Base-by-base conservation (phyloP, 2,113 vertebrate genomes). In the Pomatostomus ruficeps region DNA sequence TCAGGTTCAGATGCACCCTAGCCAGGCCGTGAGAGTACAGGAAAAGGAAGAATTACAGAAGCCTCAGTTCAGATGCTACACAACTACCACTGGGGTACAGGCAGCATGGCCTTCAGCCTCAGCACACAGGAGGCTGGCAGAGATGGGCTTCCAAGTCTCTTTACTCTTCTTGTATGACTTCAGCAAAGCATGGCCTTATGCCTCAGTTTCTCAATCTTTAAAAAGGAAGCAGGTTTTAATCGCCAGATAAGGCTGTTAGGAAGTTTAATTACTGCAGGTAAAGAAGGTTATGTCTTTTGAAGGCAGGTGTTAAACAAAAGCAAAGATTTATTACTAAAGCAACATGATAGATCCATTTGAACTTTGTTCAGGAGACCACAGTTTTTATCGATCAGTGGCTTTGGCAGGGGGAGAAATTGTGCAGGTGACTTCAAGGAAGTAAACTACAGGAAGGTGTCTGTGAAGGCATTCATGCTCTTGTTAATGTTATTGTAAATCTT, bases 401-500 rank as follows among this genome's bases (percentile, higher is more conserved):
- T 83, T 93, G 94, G 75, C 79, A 81, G 52, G n/a, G 67, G 82
- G 48, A 93, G 85, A 90, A 91, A 84, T 84, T 71, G 90, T 11
- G 7, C 52, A 28, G 68, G 36, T 92, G 93, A 94, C 92, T 94
- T 95, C 68, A 86, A 65, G 73, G 90, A 84, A 86, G 95, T 96
- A 91, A 96, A 94, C 82, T 86, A 84, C 9, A 46, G 72, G 52
- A 85, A 78, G 76, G 73, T 84, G 55, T 83, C 43, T 88, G 51
- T 93, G 93, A 74, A 95, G 77, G 85, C 85, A 67, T 90, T 93
- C 59, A 55, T 77, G 85, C 29, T 91, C 16, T 77, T 87, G 61
- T 68, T 95, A 93, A 81, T 7, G 0, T 94, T 93, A 86, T 88
- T 96, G 88, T 97, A 96, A 97, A 96, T 97, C 96, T 96, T 75